These are phyloP conservation scores for Orientallactaga bullata DNA, from an alignment of 2,113 vertebrate species.

Conservation along the genomic window DNA sequence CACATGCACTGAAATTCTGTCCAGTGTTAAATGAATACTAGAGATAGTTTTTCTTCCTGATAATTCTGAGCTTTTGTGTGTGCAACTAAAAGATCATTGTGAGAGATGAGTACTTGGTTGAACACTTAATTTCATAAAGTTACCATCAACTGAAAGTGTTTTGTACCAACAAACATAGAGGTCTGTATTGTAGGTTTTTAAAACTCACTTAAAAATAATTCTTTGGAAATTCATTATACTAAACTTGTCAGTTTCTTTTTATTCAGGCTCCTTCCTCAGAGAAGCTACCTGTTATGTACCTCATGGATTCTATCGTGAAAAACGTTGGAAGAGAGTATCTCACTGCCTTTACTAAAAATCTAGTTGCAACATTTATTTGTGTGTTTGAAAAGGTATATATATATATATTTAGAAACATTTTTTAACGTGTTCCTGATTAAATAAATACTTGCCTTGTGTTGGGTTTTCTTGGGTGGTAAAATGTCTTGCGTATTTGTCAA, in stretches of 20 bases:
- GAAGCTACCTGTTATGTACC: slow-evolving; percentile 99
- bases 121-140: slow-evolving; percentile 72
- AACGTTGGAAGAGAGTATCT: slow-evolving; percentile 99
- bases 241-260: slow-evolving; percentile 99
- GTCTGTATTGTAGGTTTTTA: slow-evolving; percentile 86
- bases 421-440: slow-evolving; percentile 84
- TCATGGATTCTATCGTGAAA: slow-evolving; percentile 99
- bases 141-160: slow-evolving; percentile 70
- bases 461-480: slow-evolving; percentile 84
- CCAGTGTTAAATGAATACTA: slow-evolving; percentile 68
- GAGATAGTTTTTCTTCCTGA: slow-evolving; percentile 40
- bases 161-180: slow-evolving; percentile 85
- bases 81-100: slow-evolving; percentile 75
- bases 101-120: slow-evolving; percentile 65
- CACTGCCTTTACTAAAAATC: slow-evolving; percentile 99
- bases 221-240: slow-evolving; percentile 91
- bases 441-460: slow-evolving; percentile 87
- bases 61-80: slow-evolving; percentile 71
- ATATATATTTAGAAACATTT: slow-evolving; percentile 88
- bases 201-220: slow-evolving; percentile 83
- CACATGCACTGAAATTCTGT: slow-evolving; percentile 62
- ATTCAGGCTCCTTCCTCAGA: slow-evolving; percentile 96
- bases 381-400: slow-evolving; percentile 99
- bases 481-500: slow-evolving; percentile 45
- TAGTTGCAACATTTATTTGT: slow-evolving; percentile 99